Percentiles rank a stretch among this genome's conserved stretches.
Evolutionary conservation across 92 coral and sea anemone genomes (phyloP).

Genomic region (Actinostola sp.): DNA sequence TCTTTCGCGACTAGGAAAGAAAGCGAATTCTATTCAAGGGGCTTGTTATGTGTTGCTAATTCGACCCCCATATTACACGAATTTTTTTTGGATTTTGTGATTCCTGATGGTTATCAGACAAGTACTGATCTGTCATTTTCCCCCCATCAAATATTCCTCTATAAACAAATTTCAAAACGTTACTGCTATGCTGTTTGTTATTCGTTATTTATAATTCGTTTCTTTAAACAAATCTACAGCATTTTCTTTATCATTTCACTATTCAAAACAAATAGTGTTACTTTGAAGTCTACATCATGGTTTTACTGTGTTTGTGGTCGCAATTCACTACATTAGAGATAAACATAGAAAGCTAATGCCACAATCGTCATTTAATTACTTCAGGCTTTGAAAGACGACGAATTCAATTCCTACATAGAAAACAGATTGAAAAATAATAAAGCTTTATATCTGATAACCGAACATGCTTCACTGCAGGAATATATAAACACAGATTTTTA

Average conservation of each 20-base stretch:
- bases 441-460: too few species aligned
- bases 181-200: background rate
- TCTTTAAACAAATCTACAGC: conserved; percentile 8
- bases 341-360: background rate
- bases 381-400: too few species aligned
- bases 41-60: background rate
- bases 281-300: background rate
- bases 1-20: too few species aligned
- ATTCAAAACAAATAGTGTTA: conserved; percentile 1
- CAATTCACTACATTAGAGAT: background rate
- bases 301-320: background rate
- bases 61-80: background rate
- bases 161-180: conserved; percentile 14
- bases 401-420: too few species aligned
- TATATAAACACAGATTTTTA: too few species aligned
- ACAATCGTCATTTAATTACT: background rate
- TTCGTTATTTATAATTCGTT: conserved; percentile 11
- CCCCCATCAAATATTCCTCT: background rate
- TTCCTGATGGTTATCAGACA: background rate
- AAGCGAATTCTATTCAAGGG: too few species aligned
- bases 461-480: too few species aligned
- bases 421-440: too few species aligned
- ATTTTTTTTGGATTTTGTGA: background rate
- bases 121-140: conserved; percentile 15
- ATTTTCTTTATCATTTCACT: background rate